Percentiles rank a stretch among this genome's conserved stretches.
phyloP scores from a whole-genome alignment of 2,797 vertebrate species.

The Alauda arvensis region DNA sequence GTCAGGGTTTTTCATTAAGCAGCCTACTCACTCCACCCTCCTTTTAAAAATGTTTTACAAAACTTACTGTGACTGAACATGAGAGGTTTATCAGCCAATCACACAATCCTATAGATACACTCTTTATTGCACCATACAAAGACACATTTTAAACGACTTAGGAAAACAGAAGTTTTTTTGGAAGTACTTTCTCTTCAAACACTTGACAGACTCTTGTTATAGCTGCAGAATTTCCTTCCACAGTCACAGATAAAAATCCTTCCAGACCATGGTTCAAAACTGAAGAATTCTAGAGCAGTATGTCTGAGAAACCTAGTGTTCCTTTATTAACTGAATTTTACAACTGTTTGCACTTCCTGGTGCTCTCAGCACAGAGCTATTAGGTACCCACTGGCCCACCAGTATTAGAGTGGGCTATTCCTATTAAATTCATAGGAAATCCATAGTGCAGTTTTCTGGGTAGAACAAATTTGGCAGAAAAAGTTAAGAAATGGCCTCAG shows the following conservation, averaged over 20 bases:
- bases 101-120: background rate
- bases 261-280: background rate
- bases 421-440: background rate
- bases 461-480: background rate
- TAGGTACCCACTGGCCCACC: background rate
- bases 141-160: background rate
- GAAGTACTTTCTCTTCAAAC: background rate
- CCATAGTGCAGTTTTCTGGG: background rate
- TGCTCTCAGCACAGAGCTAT: background rate
- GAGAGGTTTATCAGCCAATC: constrained; percentile 9
- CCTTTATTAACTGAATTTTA: background rate
- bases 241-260: background rate
- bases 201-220: background rate
- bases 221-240: background rate
- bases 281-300: background rate
- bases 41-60: background rate
- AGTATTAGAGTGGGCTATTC: background rate
- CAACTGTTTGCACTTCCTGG: background rate
- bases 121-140: background rate
- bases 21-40: background rate
- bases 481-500: background rate
- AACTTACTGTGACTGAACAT: background rate
- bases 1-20: constrained; percentile 31
- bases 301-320: background rate
- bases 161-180: background rate